Base-by-base conservation (phyloP, 2,888 invertebrate species). In the Eurytoma adleriae region DNA sequence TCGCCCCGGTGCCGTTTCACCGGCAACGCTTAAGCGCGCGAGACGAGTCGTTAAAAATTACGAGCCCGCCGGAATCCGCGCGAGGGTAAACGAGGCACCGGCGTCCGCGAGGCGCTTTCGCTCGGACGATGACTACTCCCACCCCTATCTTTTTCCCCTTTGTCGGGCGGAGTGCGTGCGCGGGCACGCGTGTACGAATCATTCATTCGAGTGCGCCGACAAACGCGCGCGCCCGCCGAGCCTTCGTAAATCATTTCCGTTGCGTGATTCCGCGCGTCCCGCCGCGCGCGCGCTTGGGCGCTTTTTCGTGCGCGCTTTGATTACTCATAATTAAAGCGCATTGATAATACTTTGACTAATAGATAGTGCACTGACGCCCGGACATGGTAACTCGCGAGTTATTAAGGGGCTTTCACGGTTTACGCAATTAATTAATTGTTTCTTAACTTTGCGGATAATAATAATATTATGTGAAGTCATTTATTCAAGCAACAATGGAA, bases 21-120 rank as follows among this genome's bases (percentile, higher is more conserved):
- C 70, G 74, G 76, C 68, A 75, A 80, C 79, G 75, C 81, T 83
- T 83, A 80, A 85, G 80, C 82, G 84, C 70, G 83, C 82, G 84
- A 72, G 83, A 77, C 82, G 81, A 79, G 82, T 85, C 86, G 85
- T 87, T 86, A 86, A 86, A 86, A 86, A 86, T 86, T 85, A 87
- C 84, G 86, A 86, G 84, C 81, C 83, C 79, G 82, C 40, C 83
- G 76, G 81, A 80, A 76, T 79, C 81, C 72, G 57, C 10, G 16
- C 18, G 61, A 61, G 54, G 30, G 24, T 16, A 3, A 54, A 54
- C 13, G 54, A 54, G 14, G 52, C 13, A 67, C 20, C 24, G 20
- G 50, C 18, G 59, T 18, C 1, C 48, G 48, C 66, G 66, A 2
- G 66, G 3, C 18, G 24, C 54, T 66, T 64, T 56, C 24, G 14